These are phyloP conservation scores for Larimichthys crocea DNA, from an alignment of 2,113 vertebrate genomes.

Conservation along the genomic window DNA sequence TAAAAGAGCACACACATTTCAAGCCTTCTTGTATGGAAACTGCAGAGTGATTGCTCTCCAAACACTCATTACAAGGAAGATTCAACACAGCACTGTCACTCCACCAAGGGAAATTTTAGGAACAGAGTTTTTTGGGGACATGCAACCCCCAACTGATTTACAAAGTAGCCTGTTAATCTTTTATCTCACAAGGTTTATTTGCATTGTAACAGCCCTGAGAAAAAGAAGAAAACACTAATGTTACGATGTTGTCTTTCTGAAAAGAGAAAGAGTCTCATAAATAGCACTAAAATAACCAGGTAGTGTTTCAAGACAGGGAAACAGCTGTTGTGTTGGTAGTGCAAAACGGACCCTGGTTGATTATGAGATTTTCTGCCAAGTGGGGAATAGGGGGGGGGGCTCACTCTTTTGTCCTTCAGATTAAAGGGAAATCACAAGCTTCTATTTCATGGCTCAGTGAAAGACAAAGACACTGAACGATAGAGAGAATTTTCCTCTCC, in stretches of 20 bases:
- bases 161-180: neutral
- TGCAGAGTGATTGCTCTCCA: neutral
- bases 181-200: neutral
- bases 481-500: too few relatives aligned
- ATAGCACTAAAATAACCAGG: conserved; percentile 22
- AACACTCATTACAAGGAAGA: neutral
- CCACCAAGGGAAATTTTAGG: neutral
- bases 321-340: conserved; percentile 33
- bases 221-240: neutral
- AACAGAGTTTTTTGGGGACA: neutral
- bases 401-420: conserved; percentile 37
- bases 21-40: neutral
- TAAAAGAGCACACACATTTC: neutral
- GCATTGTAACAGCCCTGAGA: neutral
- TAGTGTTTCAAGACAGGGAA: conserved; percentile 2
- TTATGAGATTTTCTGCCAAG: conserved; percentile 28
- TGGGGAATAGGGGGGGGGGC: neutral
- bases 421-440: conserved; percentile 20
- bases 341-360: conserved; percentile 27
- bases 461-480: conserved; percentile 26
- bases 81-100: conserved; percentile 18
- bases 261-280: neutral
- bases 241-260: neutral
- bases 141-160: neutral
- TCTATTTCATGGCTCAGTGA: conserved; percentile 33